Conservation (phyloP, 2,797 vertebrate species). For the Taenioides sp. region DNA sequence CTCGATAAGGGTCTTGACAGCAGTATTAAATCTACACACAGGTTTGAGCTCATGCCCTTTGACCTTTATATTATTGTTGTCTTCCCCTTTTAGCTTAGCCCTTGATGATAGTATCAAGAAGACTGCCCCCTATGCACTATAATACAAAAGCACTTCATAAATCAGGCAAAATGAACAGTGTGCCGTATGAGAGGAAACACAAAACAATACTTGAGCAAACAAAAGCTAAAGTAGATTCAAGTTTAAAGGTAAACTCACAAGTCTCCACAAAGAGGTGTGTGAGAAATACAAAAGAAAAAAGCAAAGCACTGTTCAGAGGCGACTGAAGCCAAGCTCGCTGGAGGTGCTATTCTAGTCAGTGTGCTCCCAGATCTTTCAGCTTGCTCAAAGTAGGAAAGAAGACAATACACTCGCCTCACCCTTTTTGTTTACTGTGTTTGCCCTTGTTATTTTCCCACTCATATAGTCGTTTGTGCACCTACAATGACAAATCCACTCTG, state of each 20-base stretch:
- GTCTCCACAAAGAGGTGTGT: constrained; percentile 1
- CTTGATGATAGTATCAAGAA: constrained; percentile 36
- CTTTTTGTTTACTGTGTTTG: constrained; percentile 27
- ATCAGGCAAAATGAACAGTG: constrained; percentile 33
- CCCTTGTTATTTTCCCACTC: constrained; percentile 29
- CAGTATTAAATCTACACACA: constrained; percentile 41
- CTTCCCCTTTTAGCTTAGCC: constrained; percentile 24
- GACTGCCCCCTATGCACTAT: constrained; percentile 16
- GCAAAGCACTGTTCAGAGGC: constrained; percentile 13
- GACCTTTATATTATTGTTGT: constrained; percentile 39
- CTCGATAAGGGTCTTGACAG: constrained; percentile 36
- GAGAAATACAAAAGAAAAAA: constrained; percentile 19
- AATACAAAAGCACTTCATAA: constrained; percentile 38
- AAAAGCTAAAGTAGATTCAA: constrained; percentile 5
- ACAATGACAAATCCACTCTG: constrained; percentile 10
- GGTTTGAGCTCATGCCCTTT: constrained; percentile 43
- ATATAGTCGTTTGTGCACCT: constrained; percentile 9
- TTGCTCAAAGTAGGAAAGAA: constrained; percentile 11
- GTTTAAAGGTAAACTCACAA: constrained; percentile 6
- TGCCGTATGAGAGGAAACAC: background rate
- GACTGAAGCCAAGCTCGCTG: constrained; percentile 17
- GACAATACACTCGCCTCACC: constrained; percentile 15
- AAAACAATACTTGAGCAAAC: constrained; percentile 14
- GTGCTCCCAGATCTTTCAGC: constrained; percentile 26
- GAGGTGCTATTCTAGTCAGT: constrained; percentile 31